These are phyloP conservation scores for Stichopus chloronotus DNA, from an alignment of 35 echinoderm and acorn worm species.

Conservation along the genomic window DNA sequence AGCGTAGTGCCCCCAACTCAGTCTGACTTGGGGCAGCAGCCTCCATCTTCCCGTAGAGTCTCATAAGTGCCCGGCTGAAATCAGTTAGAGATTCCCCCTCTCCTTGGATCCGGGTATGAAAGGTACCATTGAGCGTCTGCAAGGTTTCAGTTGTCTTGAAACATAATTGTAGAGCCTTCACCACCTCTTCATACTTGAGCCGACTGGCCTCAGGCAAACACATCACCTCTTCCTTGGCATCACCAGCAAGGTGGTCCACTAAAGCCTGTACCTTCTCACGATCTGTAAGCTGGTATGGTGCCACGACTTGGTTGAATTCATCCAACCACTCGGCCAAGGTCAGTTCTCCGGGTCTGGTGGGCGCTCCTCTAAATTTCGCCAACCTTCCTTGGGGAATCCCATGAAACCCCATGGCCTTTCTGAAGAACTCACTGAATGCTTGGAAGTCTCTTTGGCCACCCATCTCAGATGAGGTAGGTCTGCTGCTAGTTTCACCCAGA, in stretches of 20 bases:
- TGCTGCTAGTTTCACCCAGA: too few relatives aligned
- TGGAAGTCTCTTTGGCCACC: too few relatives aligned
- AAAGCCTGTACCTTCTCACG: not conserved
- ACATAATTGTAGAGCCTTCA: not conserved
- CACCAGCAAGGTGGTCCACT: not conserved
- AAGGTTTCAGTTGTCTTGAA: conserved; percentile 8
- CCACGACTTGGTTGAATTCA: conserved; percentile 7
- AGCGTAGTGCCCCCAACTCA: not conserved
- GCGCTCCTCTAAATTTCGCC: not conserved
- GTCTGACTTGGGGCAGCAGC: not conserved
- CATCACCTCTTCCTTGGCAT: conserved; percentile 32
- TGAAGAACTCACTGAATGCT: not conserved
- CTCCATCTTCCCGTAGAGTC: conserved; percentile 38
- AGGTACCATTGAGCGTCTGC: conserved; percentile 3
- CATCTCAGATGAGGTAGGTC: too few relatives aligned
- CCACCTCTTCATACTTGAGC: not conserved
- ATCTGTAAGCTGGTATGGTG: not conserved
- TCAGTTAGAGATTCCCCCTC: conserved; percentile 15
- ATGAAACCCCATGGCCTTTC: conserved; percentile 5
- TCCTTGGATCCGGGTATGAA: conserved; percentile 17
- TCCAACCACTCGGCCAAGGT: not conserved
- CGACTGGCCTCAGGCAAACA: not conserved
- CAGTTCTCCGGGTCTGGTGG: not conserved
- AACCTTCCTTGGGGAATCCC: not conserved
- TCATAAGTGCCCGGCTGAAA: conserved; percentile 49